Conservation (phyloP, 2,888 invertebrate species). For the Ornithoptera priamus region DNA sequence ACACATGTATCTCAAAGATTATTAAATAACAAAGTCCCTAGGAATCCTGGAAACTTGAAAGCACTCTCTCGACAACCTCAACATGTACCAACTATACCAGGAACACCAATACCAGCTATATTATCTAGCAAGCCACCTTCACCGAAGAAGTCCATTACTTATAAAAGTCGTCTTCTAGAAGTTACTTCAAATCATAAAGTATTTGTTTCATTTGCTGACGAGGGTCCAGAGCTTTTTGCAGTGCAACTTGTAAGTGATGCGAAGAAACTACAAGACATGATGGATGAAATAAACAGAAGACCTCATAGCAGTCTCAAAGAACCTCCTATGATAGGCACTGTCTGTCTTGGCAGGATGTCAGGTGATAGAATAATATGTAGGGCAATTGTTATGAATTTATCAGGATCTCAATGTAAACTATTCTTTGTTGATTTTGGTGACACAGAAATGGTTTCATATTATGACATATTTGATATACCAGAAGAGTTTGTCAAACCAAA, state of each 20-base stretch:
- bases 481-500: constrained; percentile 84
- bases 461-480: constrained; percentile 87
- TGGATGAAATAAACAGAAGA: constrained; percentile 85
- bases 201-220: constrained; percentile 87
- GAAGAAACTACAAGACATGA: constrained; percentile 82
- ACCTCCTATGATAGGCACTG: constrained; percentile 86
- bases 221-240: constrained; percentile 89
- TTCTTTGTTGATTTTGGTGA: constrained; percentile 92
- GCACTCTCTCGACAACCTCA: constrained; percentile 64
- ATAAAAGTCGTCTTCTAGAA: constrained; percentile 74
- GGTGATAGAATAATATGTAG: constrained; percentile 85
- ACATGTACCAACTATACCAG: constrained; percentile 37
- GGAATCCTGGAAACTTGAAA: constrained; percentile 59
- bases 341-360: constrained; percentile 87
- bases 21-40: constrained; percentile 56
- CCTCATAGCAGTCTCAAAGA: constrained; percentile 82
- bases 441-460: constrained; percentile 85
- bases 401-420: constrained; percentile 85
- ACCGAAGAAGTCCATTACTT: constrained; percentile 73
- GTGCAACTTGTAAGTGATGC: constrained; percentile 84
- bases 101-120: constrained; percentile 37
- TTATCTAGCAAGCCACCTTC: constrained; percentile 47
- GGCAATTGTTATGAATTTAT: constrained; percentile 87
- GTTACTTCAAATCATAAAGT: constrained; percentile 82
- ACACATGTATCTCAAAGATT: constrained; percentile 62